These are phyloP conservation scores for Eilema depressum DNA, from an alignment of 2,888 invertebrate species.

Conservation along the genomic window DNA sequence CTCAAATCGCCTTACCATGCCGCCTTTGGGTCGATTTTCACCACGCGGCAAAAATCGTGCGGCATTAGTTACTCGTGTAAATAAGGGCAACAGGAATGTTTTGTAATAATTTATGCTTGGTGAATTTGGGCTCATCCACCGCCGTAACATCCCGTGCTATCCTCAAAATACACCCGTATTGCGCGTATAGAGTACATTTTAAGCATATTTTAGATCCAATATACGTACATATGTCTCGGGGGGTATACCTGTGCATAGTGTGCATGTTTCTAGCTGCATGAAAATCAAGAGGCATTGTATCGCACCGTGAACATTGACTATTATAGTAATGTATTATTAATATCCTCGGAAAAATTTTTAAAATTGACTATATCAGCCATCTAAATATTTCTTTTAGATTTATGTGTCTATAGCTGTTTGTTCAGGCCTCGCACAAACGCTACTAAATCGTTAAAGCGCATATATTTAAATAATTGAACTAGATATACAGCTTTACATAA, in stretches of 20 bases:
- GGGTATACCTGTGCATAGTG: too few relatives aligned
- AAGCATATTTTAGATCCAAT: too few relatives aligned
- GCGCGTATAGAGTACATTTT: too few relatives aligned
- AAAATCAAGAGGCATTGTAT: not conserved
- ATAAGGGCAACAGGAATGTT: too few relatives aligned
- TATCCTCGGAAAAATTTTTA: not conserved
- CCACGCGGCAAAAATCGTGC: conserved; percentile 56
- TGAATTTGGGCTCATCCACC: too few relatives aligned
- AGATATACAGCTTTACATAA: not conserved
- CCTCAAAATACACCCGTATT: too few relatives aligned
- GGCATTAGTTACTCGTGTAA: conserved; percentile 40
- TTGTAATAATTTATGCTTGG: too few relatives aligned
- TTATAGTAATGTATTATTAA: not conserved
- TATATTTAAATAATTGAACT: not conserved
- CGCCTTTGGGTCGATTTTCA: conserved; percentile 44
- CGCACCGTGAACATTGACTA: not conserved
- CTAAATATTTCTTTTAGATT: conserved; percentile 2
- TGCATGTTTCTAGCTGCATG: too few relatives aligned
- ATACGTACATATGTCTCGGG: too few relatives aligned
- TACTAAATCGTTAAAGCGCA: not conserved
- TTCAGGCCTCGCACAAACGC: conserved; percentile 2
- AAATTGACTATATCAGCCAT: not conserved
- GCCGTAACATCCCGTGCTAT: too few relatives aligned
- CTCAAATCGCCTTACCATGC: too few relatives aligned
- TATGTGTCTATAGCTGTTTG: not conserved